Percentiles rank a stretch among this genome's conserved stretches.
phyloP scores from a whole-genome alignment of 1,140 invertebrate species.

The Oedothorax gibbosus region DNA sequence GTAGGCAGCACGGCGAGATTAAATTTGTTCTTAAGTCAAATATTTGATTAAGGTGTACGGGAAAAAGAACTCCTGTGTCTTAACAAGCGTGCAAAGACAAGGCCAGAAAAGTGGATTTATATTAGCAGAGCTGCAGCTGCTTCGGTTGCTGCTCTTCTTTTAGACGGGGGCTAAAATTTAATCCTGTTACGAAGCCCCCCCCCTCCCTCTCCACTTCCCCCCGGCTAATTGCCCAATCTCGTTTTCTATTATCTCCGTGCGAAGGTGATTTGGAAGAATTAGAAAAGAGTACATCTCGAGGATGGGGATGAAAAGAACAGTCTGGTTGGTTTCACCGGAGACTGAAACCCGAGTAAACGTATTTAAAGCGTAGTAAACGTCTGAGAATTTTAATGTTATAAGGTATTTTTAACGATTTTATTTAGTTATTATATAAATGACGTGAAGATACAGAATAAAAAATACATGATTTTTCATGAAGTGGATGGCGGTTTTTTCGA shows the following conservation, averaged over 20 bases:
- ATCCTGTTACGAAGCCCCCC: constrained; percentile 43
- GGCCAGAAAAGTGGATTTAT: constrained; percentile 57
- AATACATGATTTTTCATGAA: too few species aligned
- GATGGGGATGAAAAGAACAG: not conserved
- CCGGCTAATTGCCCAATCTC: constrained; percentile 59
- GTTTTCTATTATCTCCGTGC: constrained; percentile 58
- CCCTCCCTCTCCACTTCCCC: constrained; percentile 2
- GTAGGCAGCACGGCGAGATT: constrained; percentile 45
- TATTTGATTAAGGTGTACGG: constrained; percentile 57
- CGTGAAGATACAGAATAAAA: too few species aligned
- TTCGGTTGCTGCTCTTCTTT: constrained; percentile 37
- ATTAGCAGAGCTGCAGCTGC: constrained; percentile 45
- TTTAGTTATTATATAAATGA: not conserved
- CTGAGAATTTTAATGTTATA: too few species aligned
- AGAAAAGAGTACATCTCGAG: constrained; percentile 15
- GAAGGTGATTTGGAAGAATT: constrained; percentile 56
- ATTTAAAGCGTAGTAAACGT: not conserved
- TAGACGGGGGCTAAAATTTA: constrained; percentile 45
- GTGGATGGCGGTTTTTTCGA: too few species aligned
- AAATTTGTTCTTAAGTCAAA: constrained; percentile 62
- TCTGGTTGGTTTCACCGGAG: not conserved
- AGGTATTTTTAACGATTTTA: too few species aligned
- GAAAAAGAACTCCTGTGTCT: constrained; percentile 29
- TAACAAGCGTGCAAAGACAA: constrained; percentile 41
- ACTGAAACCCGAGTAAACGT: not conserved